These are phyloP conservation scores for Pandemis corylana DNA, from an alignment of 2,888 invertebrate species.

Conservation along the genomic window DNA sequence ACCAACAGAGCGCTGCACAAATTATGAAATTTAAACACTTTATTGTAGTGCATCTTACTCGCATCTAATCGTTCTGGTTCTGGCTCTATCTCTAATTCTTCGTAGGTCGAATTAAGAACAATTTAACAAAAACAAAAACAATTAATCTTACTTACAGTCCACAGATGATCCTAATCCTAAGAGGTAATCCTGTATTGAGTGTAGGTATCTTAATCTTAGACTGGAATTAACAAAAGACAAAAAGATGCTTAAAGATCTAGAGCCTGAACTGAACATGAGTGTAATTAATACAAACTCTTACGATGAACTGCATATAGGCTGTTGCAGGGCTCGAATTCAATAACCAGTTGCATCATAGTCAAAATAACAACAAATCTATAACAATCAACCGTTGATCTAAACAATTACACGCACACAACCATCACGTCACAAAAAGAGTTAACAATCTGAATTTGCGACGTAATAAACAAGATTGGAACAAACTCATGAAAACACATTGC, in stretches of 20 bases:
- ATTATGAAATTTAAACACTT: too few relatives aligned
- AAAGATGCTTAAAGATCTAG: not conserved
- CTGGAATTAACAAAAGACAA: not conserved
- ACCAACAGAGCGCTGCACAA: too few relatives aligned
- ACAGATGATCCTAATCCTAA: conserved; percentile 5
- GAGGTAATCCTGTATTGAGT: not conserved
- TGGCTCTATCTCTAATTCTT: not conserved
- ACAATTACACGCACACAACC: not conserved
- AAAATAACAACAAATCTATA: conserved; percentile 3
- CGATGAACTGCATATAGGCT: not conserved
- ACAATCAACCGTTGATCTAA: conserved; percentile 3
- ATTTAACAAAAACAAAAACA: not conserved
- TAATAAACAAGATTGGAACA: conserved; percentile 31
- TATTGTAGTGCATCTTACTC: too few relatives aligned
- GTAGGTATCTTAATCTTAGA: conserved; percentile 1
- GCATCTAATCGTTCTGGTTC: too few relatives aligned
- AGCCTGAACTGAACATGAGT: not conserved
- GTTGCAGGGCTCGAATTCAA: not conserved
- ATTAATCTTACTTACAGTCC: conserved; percentile 4
- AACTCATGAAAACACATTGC: conserved; percentile 34
- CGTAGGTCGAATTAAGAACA: not conserved
- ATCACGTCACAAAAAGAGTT: not conserved
- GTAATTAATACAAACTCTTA: not conserved
- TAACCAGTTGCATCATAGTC: not conserved
- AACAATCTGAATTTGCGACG: conserved; percentile 25